These are phyloP conservation scores for Alfaro cultratus DNA, from an alignment of 2,797 vertebrate species.

Conservation along the genomic window DNA sequence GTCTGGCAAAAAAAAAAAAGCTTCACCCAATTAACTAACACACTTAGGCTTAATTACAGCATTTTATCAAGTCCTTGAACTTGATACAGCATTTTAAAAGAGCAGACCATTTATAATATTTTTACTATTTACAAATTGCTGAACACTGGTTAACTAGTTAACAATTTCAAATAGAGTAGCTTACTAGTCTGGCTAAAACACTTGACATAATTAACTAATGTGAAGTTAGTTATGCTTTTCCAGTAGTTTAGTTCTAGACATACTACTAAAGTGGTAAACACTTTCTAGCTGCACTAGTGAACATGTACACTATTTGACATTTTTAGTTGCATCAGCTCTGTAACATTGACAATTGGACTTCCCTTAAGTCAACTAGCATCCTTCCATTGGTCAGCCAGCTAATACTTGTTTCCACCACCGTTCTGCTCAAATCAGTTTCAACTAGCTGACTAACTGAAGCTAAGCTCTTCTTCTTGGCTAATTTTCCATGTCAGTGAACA, in stretches of 20 bases:
- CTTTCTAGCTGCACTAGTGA: not conserved
- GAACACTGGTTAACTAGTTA: not conserved
- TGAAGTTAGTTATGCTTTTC: not conserved
- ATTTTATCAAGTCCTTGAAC: not conserved
- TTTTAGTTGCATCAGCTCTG: not conserved
- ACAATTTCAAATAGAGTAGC: not conserved
- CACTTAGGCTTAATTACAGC: not conserved
- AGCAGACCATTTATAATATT: not conserved
- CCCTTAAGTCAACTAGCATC: not conserved
- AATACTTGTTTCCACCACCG: not conserved
- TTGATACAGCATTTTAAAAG: not conserved
- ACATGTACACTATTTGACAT: not conserved
- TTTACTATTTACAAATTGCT: not conserved
- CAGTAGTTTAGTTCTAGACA: not conserved
- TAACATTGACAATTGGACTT: not conserved
- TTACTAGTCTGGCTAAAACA: not conserved
- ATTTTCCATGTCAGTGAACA: not conserved
- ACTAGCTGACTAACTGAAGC: not conserved
- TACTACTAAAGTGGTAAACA: not conserved
- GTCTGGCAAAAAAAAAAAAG: not conserved
- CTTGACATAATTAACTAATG: not conserved
- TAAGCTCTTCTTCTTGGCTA: not conserved
- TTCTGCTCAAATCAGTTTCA: not conserved
- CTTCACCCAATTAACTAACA: not conserved
- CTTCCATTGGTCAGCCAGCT: not conserved